phyloP scores from a whole-genome alignment of 2,113 vertebrate species.

The Pelusios castaneus region DNA sequence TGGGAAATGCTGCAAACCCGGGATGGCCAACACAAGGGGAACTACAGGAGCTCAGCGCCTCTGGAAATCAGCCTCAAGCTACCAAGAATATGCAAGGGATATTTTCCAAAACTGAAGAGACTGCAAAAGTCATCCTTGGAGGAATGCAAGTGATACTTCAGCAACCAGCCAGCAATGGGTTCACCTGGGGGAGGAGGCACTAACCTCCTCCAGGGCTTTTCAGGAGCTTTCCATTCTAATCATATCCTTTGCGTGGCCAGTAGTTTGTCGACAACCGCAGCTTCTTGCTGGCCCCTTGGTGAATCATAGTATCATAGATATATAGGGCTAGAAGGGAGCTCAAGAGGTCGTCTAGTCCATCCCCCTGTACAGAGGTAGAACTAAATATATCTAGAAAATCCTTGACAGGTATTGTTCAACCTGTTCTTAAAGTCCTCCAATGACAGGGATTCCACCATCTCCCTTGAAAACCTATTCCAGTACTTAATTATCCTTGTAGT shows the following conservation, averaged over 20 bases:
- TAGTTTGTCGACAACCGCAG: background rate
- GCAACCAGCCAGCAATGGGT: background rate
- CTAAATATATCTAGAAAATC: background rate
- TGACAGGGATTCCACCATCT: background rate
- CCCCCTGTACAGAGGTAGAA: background rate
- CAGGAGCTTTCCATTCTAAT: background rate
- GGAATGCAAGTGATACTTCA: background rate
- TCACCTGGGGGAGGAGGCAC: background rate
- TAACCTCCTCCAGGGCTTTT: background rate
- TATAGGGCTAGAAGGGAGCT: background rate
- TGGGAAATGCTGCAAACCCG: fast-evolving
- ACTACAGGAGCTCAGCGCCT: background rate
- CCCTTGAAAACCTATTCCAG: background rate
- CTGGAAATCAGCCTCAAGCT: background rate
- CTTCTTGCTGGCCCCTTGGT: background rate
- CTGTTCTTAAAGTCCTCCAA: background rate
- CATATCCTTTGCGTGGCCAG: background rate
- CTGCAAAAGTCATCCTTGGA: background rate
- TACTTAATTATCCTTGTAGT: background rate
- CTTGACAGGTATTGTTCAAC: background rate
- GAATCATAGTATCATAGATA: background rate
- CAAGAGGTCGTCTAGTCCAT: background rate
- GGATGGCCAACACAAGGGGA: background rate
- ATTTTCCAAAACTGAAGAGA: background rate
- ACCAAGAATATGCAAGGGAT: background rate